Base-by-base conservation (phyloP, 2,797 vertebrate genomes). In the Acipenser ruthenus region DNA sequence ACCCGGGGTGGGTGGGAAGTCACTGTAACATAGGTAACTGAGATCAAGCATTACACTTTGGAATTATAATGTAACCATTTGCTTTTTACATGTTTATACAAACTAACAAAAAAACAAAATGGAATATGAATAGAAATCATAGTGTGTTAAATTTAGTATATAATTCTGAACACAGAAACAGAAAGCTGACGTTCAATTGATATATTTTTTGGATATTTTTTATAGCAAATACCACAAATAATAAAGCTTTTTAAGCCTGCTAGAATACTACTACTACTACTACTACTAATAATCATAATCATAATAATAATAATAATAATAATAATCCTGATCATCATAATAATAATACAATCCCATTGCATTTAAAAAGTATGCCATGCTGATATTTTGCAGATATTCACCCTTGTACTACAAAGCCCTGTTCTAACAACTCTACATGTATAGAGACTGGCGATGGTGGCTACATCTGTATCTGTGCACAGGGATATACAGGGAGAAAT, bases 1-100 rank as follows among this genome's bases (percentile, higher is more conserved):
- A 92, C 11, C 88, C 93, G 0, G 95, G 95, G 62, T 99, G 96
- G 96, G 83, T 90, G 10, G 95, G 95, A 67, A 90, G 87, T 73
- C 87, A 90, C 70, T 99, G 96, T 72, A 89, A 96, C 77, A 91
- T 84, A 88, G 94, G 96, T 98, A 78, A 37, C 23, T 37, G 23
- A 37, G 23, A 37, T 37, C 23, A 37, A 37, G 23, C 23, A 37
- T 37, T 37, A 4, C 23, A 37, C 2, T 37, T 37, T 37, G 8
- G 23, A 50, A 10, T 18, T 6, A 49, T 15, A 8, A 48, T 49
- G 13, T 23, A 18, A 12, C 11, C 12, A 10, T 4, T 59, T 59
- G 18, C 15, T 8, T 58, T 58, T 11, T 58, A 58, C 15, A 58
- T 58, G 8, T 8, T 37, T 37, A 37, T 37, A 37, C 23, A 37